Evolutionary conservation across 2,888 invertebrate genomes (phyloP).

Genomic region (Xestia c-nigrum): DNA sequence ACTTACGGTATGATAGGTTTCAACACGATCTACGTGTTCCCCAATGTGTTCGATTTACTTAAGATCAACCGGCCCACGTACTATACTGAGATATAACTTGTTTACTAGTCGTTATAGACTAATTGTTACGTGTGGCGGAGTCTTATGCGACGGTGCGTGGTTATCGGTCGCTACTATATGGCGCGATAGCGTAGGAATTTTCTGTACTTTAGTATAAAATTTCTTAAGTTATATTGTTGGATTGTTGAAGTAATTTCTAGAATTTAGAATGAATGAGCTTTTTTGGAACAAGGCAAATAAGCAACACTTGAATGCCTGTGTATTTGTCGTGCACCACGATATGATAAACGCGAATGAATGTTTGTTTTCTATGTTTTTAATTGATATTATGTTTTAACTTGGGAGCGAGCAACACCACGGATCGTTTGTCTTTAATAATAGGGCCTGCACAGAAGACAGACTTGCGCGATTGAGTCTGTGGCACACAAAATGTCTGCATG

Average conservation of each 20-base stretch:
- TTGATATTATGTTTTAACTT: slow-evolving; percentile 21
- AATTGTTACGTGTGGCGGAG: slow-evolving; percentile 18
- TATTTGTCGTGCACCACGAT: background rate
- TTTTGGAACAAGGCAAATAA: slow-evolving; percentile 1
- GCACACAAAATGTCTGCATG: too few species aligned
- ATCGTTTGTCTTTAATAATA: background rate
- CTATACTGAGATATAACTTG: slow-evolving; percentile 94
- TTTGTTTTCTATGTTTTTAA: slow-evolving; percentile 45
- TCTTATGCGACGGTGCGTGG: slow-evolving; percentile 20
- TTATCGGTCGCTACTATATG: slow-evolving; percentile 2
- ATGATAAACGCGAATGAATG: slow-evolving; percentile 3
- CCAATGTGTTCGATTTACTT: slow-evolving; percentile 94
- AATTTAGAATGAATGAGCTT: background rate
- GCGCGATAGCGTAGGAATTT: slow-evolving; percentile 19
- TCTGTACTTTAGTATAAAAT: background rate
- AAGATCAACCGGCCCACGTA: slow-evolving; percentile 95
- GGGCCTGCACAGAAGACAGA: too few species aligned
- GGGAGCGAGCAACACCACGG: background rate
- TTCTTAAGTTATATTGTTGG: background rate
- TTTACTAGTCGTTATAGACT: slow-evolving; percentile 52
- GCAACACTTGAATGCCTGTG: slow-evolving; percentile 4
- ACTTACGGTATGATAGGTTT: slow-evolving; percentile 95
- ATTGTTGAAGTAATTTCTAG: background rate
- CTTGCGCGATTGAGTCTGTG: too few species aligned
- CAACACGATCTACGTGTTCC: slow-evolving; percentile 94